Percentiles rank a stretch among this genome's conserved stretches.
phyloP scores from a whole-genome alignment of 2,797 vertebrate genomes.

The Phalloptychus januarius region DNA sequence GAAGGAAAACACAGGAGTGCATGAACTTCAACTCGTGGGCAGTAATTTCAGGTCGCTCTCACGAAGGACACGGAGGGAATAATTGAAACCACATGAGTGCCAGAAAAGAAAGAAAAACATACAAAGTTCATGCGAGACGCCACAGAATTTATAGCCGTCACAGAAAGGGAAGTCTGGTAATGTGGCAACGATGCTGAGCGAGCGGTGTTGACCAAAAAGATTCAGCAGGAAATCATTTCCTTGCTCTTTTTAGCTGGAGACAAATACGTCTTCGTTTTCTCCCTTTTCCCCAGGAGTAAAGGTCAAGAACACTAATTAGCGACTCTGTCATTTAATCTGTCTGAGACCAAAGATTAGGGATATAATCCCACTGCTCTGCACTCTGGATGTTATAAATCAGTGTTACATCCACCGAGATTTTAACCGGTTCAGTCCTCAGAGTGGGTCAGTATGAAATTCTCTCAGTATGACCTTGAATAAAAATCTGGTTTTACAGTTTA shows the following conservation, averaged over 20 bases:
- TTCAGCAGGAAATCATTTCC: slow-evolving; percentile 17
- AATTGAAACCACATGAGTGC: slow-evolving; percentile 56
- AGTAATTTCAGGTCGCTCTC: slow-evolving; percentile 10
- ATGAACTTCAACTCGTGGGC: slow-evolving; percentile 6
- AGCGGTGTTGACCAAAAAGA: neutral
- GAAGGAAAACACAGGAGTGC: neutral
- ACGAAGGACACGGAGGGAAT: slow-evolving; percentile 10
- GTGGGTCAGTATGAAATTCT: neutral
- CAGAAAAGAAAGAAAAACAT: slow-evolving; percentile 13
- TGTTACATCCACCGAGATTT: slow-evolving; percentile 28
- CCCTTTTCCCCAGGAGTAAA: slow-evolving; percentile 16
- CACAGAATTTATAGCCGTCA: slow-evolving; percentile 27
- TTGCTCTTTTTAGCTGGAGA: slow-evolving; percentile 15
- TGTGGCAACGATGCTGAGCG: neutral
- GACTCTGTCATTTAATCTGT: slow-evolving; percentile 58
- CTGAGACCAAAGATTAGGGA: slow-evolving; percentile 53
- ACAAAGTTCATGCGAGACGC: slow-evolving; percentile 21
- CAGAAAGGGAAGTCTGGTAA: slow-evolving; percentile 16
- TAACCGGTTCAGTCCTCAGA: neutral
- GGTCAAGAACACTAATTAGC: slow-evolving; percentile 68
- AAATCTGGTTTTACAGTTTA: neutral
- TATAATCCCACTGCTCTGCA: slow-evolving; percentile 51
- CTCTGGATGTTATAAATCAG: slow-evolving; percentile 38
- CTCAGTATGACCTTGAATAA: neutral
- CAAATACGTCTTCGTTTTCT: slow-evolving; percentile 26